phyloP scores from a whole-genome alignment of 1,140 invertebrate species.

The Drosophila parvula region DNA sequence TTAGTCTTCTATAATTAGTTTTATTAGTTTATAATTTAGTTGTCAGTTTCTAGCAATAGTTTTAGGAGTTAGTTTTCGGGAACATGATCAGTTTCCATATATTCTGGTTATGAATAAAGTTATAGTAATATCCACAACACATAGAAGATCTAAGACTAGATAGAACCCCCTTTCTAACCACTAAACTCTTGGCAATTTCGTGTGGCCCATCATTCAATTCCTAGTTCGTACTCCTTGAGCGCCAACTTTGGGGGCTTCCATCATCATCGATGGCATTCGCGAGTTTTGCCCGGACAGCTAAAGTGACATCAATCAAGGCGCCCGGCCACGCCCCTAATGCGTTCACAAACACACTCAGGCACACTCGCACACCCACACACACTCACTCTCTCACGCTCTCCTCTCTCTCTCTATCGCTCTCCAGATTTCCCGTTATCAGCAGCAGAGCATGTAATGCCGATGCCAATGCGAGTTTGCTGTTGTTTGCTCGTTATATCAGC shows the following conservation, averaged over 20 bases:
- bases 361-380: constrained; percentile 4
- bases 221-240: constrained; percentile 18
- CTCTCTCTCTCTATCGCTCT: constrained; percentile 5
- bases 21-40: too few relatives aligned
- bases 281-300: constrained; percentile 58
- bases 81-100: neutral
- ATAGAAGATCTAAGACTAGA: neutral
- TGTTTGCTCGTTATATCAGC: constrained; percentile 64
- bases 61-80: too few relatives aligned
- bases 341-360: constrained; percentile 40
- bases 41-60: too few relatives aligned
- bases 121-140: neutral
- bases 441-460: constrained; percentile 56
- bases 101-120: neutral
- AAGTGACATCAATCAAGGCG: constrained; percentile 80
- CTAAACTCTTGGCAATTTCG: neutral
- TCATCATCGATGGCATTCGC: constrained; percentile 33
- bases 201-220: constrained; percentile 25
- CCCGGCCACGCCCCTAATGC: constrained; percentile 51
- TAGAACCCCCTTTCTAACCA: neutral
- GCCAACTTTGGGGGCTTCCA: constrained; percentile 8
- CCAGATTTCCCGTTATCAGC: constrained; percentile 60
- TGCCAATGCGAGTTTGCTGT: constrained; percentile 36
- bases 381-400: neutral
- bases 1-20: too few relatives aligned